These are phyloP conservation scores for Anas acuta DNA, from an alignment of 2,797 vertebrate species.

Conservation along the genomic window DNA sequence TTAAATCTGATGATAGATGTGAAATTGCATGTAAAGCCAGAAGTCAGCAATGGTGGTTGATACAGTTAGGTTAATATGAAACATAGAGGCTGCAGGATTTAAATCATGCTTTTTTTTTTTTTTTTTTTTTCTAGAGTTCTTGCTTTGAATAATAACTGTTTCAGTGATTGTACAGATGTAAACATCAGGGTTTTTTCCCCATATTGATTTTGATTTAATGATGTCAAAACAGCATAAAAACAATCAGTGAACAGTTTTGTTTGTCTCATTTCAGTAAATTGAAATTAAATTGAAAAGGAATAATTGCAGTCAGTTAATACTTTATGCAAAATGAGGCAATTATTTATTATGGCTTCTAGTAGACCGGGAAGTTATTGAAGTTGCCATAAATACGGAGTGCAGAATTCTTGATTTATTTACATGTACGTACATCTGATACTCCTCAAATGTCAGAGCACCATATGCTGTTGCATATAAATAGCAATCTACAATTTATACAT, in stretches of 20 bases:
- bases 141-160: neutral
- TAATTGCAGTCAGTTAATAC: constrained; percentile 10
- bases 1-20: neutral
- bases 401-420: constrained; percentile 52
- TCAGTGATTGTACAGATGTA: neutral
- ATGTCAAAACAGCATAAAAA: neutral
- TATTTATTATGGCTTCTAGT: constrained; percentile 15
- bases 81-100: neutral
- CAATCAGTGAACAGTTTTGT: neutral
- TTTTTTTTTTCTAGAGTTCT: neutral
- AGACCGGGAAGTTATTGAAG: constrained; percentile 30
- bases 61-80: neutral
- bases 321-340: constrained; percentile 2
- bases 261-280: neutral
- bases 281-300: neutral
- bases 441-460: constrained; percentile 14
- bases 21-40: neutral
- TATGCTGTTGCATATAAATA: neutral
- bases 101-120: neutral
- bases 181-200: neutral
- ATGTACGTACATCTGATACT: constrained; percentile 2
- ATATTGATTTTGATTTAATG: constrained; percentile 3
- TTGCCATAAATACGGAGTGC: constrained; percentile 2
- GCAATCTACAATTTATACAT: neutral
- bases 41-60: neutral